Base-by-base conservation (phyloP, 1,140 invertebrate species). In the Armadillidium nasatum region DNA sequence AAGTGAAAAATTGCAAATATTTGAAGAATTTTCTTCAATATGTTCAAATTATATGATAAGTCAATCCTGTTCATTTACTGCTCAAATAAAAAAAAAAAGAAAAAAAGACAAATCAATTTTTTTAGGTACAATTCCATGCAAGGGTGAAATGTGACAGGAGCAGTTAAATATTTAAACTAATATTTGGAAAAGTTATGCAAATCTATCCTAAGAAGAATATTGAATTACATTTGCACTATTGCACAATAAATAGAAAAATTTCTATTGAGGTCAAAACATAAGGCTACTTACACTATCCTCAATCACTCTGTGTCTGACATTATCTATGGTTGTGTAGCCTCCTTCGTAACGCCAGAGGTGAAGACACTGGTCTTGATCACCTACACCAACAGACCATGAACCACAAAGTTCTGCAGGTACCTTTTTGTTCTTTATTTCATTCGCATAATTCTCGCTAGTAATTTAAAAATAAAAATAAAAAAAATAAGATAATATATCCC, bases 281-380 rank as follows among this genome's bases (percentile, higher is more conserved):
- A 33, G 6, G 33, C 6, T 15, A 70, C 79, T 77, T 67, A 94
- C 93, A 80, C 88, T 82, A 85, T 93, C 91, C 82, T 90, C 88
- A 81, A 87, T 89, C 71, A 95, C 88, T 22, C 90, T 85, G 77
- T 88, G 85, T 83, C 92, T 92, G 21, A 92, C 90, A 82, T 89
- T 87, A 86, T 96, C 94, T 82, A 97, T 90, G 77, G 90, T 91
- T 81, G 92, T 89, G 85, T 96, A 98, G 43, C 96, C 96, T 77
- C 95, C 94, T 70, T 89, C 92, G 83, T 95, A 97, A 82, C 91
- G 90, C 95, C 95, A 98, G 60, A 98, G 87, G 86, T 98, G 95
- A 77, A 98, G 86, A 44, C 94, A 94, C 87, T 98, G 96, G 88
- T 99, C 96, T 87, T 97, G 91, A 84, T 97, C 95, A n/a, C 97